Conservation (phyloP, 2,888 invertebrate genomes). For the Scaptomyza polygonia region DNA sequence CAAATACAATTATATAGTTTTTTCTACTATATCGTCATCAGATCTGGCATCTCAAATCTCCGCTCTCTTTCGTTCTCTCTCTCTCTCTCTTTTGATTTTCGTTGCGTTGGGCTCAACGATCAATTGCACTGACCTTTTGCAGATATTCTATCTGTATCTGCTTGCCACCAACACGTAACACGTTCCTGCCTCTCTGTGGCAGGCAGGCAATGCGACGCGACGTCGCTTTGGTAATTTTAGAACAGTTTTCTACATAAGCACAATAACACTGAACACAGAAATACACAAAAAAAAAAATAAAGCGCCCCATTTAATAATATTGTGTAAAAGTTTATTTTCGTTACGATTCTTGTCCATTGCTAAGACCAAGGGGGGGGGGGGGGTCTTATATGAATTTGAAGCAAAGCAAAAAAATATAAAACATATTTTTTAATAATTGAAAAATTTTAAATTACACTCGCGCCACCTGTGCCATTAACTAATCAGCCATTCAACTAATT, state of each 20-base stretch:
- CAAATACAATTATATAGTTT: not conserved
- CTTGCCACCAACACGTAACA: slow-evolving; percentile 18
- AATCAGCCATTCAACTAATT: slow-evolving; percentile 53
- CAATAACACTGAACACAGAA: slow-evolving; percentile 34
- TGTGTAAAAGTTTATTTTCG: slow-evolving; percentile 79
- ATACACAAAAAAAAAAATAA: slow-evolving; percentile 56
- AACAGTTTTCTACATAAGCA: slow-evolving; percentile 63
- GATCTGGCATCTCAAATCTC: slow-evolving; percentile 28
- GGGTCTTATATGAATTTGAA: too few relatives aligned
- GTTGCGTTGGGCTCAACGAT: slow-evolving; percentile 43
- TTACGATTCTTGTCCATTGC: slow-evolving; percentile 28
- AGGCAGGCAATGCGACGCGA: slow-evolving; percentile 3
- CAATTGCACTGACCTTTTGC: slow-evolving; percentile 48
- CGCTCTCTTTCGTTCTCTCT: not conserved
- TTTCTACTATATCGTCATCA: slow-evolving; percentile 36
- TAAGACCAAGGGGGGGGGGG: not conserved
- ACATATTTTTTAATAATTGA: slow-evolving; percentile 36
- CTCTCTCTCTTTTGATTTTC: not conserved
- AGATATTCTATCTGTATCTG: slow-evolving; percentile 55
- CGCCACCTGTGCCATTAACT: slow-evolving; percentile 28
- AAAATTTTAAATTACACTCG: slow-evolving; percentile 10
- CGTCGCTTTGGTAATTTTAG: slow-evolving; percentile 67
- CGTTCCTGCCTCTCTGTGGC: slow-evolving; percentile 5
- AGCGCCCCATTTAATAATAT: slow-evolving; percentile 76
- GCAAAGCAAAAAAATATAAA: too few relatives aligned